Conservation (phyloP, 2,888 invertebrate genomes). For the Zhuqinia jingwanae region DNA sequence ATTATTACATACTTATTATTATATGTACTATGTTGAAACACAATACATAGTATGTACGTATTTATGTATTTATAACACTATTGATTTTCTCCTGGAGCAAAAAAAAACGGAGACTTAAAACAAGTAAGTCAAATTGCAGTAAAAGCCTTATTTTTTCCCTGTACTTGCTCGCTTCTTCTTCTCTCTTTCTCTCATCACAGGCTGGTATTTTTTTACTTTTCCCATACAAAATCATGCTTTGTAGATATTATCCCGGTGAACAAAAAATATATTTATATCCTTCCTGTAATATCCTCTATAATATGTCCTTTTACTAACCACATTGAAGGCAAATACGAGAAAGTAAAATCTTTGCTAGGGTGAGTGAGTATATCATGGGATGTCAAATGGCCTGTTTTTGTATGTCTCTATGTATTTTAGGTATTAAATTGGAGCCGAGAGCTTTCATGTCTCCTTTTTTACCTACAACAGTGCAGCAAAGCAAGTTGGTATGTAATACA, state of each 20-base stretch:
- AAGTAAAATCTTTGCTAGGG: background rate
- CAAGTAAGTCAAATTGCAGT: background rate
- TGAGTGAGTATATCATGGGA: background rate
- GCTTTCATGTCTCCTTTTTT: background rate
- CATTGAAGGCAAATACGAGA: slow-evolving; percentile 27
- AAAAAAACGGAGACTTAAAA: background rate
- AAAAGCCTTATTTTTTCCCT: background rate
- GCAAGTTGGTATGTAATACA: no score
- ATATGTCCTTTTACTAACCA: background rate
- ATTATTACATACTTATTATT: no score
- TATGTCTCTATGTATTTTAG: no score
- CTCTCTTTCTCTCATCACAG: background rate
- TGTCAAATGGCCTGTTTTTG: background rate
- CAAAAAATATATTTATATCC: background rate
- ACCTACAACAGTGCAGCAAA: slow-evolving; percentile 4
- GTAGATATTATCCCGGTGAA: background rate
- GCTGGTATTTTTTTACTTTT: background rate
- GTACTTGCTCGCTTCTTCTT: no score
- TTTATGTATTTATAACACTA: no score
- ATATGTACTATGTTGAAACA: no score
- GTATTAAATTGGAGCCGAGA: no score
- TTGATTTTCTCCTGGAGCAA: no score
- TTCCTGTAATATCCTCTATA: background rate
- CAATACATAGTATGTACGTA: no score
- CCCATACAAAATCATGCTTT: slow-evolving; percentile 8